Evolutionary conservation across 2,888 invertebrate genomes (phyloP).

Genomic region (Taenaris catops): DNA sequence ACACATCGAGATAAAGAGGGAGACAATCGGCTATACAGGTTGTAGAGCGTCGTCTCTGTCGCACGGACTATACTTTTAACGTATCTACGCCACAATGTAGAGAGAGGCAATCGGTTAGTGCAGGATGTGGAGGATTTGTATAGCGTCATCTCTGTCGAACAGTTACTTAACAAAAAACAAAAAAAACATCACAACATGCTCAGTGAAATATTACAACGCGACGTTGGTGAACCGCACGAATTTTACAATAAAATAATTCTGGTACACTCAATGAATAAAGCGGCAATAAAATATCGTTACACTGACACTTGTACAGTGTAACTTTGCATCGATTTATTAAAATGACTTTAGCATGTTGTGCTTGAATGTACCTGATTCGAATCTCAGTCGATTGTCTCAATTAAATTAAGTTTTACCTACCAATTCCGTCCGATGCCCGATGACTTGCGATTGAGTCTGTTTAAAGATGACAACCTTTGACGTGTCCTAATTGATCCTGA

Average conservation of each 20-base stretch:
- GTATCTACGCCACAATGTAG: too few relatives aligned
- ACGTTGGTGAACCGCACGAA: conserved; percentile 2
- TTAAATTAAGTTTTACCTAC: conserved; percentile 59
- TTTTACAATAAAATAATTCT: conserved; percentile 6
- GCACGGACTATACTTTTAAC: too few relatives aligned
- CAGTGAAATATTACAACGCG: conserved; percentile 8
- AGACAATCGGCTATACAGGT: too few relatives aligned
- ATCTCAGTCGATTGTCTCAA: conserved; percentile 48
- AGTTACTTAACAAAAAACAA: too few relatives aligned
- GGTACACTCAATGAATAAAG: conserved; percentile 8
- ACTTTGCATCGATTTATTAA: conserved; percentile 13
- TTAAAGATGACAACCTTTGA: conserved; percentile 36
- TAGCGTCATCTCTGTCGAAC: too few relatives aligned
- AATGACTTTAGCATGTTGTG: conserved; percentile 10
- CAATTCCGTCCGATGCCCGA: conserved; percentile 29
- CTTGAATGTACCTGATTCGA: conserved; percentile 14
- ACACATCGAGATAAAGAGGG: too few relatives aligned
- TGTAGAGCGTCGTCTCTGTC: too few relatives aligned
- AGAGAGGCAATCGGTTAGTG: too few relatives aligned
- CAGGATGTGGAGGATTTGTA: too few relatives aligned
- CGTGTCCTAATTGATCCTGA: conserved; percentile 47
- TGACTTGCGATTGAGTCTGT: conserved; percentile 39
- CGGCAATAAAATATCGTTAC: conserved; percentile 8
- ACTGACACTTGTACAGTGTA: conserved; percentile 2
- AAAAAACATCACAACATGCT: too few relatives aligned